Evolutionary conservation across 2,888 invertebrate genomes (phyloP), one percentile per base, ranked within the genome.

Genomic region (Creontiades dilutus): DNA sequence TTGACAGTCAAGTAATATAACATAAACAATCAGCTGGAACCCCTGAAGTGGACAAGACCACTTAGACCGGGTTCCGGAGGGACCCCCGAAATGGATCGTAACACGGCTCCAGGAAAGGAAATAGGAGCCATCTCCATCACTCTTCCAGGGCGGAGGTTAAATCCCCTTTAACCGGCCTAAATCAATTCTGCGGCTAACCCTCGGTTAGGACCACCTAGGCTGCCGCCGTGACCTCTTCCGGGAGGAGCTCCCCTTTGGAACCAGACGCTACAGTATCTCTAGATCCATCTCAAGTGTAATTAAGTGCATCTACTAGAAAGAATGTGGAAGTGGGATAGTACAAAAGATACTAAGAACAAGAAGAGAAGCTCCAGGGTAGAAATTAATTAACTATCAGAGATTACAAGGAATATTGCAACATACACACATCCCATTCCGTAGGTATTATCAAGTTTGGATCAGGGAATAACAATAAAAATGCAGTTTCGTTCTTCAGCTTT

Each of bases 111-210:
- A 23, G 46, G 16, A 78, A 52, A 82, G 82, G 82, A 82, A 82
- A 82, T 82, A 52, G 27, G 52, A 52, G 23, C 82, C 80, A 80
- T 80, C 80, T 80, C 52, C n/a, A 82, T 82, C 82, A 52, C 82
- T 82, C 82, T 82, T 48, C 82, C 23, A 19, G 82, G 82, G 52
- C 47, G 86, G 47, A 75, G 46, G 48, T 27, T 27, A n/a, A 48
- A n/a, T n/a, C 75, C 75, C 75, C 86, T 46, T 75, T 75, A 86
- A 86, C 86, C 28, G 19, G 86, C 57, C 86, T 86, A 86, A 86
- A 86, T 86, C 86, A 86, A 86, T 86, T 86, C 86, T 75, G 68
- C 12, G 82, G 52, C 52, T 82, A 47, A 82, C 16, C 46, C 78
- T 23, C 23, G 47, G 46, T 52, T 28, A 47, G 23, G 82, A 82